Conservation (phyloP, 1,140 invertebrate species). For the Drosophila tsacasi region DNA sequence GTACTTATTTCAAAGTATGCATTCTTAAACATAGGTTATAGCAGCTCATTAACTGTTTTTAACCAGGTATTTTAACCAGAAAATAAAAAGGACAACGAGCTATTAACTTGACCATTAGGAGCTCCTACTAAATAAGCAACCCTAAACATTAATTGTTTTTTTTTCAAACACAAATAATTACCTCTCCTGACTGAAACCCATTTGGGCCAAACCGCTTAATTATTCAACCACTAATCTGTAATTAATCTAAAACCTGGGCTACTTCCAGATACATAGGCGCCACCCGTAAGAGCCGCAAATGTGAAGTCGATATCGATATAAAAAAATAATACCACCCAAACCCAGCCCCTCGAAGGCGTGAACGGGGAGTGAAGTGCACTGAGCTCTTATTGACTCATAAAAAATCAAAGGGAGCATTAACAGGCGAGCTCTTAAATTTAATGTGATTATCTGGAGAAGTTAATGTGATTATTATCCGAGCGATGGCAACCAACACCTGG, state of each 20-base stretch:
- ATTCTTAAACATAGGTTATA: not conserved
- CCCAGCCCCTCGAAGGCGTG: constrained; percentile 9
- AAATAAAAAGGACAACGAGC: not conserved
- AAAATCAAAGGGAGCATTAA: constrained; percentile 67
- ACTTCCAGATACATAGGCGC: constrained; percentile 16
- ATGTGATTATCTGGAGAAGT: constrained; percentile 78
- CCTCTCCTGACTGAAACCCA: constrained; percentile 29
- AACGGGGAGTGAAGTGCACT: constrained; percentile 10
- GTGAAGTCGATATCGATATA: constrained; percentile 2
- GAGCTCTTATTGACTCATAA: constrained; percentile 58
- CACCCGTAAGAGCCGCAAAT: constrained; percentile 21
- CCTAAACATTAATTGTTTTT: constrained; percentile 5
- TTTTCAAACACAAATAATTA: not conserved
- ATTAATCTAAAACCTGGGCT: constrained; percentile 57
- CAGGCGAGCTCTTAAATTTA: constrained; percentile 62
- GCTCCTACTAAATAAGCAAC: not conserved
- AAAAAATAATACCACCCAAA: not conserved
- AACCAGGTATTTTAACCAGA: not conserved
- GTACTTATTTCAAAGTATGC: not conserved
- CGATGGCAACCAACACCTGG: constrained; percentile 46
- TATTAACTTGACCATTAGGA: constrained; percentile 1
- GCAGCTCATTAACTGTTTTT: not conserved
- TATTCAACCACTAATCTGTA: constrained; percentile 50
- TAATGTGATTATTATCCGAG: constrained; percentile 77
- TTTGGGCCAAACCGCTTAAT: constrained; percentile 58